Percentiles rank a stretch among this genome's conserved stretches.
Evolutionary conservation across 2,888 invertebrate genomes (phyloP).

Genomic region (Eristalis arbustorum): DNA sequence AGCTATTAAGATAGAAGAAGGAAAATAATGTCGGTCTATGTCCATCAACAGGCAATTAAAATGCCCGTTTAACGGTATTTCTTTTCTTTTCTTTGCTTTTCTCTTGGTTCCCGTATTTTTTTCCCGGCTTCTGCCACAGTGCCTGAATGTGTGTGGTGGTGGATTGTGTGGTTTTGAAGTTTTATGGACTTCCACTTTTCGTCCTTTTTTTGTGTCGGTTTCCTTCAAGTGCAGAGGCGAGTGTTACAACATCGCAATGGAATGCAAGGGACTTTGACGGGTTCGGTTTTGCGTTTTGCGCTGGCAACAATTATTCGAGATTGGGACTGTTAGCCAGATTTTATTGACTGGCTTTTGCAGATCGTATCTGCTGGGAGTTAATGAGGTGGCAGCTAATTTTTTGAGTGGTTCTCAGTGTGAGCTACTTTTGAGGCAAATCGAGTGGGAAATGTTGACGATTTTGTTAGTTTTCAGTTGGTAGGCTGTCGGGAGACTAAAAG

Average conservation of each 20-base stretch:
- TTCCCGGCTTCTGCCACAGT: background rate
- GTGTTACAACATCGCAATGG: slow-evolving; percentile 26
- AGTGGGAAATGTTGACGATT: background rate
- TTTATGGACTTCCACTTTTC: slow-evolving; percentile 59
- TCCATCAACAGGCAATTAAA: slow-evolving; percentile 71
- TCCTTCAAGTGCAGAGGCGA: slow-evolving; percentile 8
- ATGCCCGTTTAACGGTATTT: slow-evolving; percentile 66
- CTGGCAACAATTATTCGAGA: slow-evolving; percentile 44
- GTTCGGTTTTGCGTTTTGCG: background rate
- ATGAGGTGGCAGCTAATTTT: slow-evolving; percentile 39
- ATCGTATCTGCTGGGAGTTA: slow-evolving; percentile 43
- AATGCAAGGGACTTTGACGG: background rate
- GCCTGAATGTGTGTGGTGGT: background rate
- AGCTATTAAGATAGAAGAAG: slow-evolving; percentile 69
- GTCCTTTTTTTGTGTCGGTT: slow-evolving; percentile 13
- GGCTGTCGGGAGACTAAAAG: background rate
- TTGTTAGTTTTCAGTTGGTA: background rate
- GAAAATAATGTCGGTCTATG: slow-evolving; percentile 70
- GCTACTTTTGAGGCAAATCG: background rate
- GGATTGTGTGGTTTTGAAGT: slow-evolving; percentile 15
- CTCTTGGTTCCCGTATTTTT: background rate
- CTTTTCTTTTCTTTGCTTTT: slow-evolving; percentile 14
- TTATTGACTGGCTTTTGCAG: slow-evolving; percentile 49
- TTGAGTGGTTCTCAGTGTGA: background rate
- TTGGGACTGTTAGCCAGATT: slow-evolving; percentile 56